Evolutionary conservation across 2,888 invertebrate genomes (phyloP).

Genomic region (Fragum whitleyi): DNA sequence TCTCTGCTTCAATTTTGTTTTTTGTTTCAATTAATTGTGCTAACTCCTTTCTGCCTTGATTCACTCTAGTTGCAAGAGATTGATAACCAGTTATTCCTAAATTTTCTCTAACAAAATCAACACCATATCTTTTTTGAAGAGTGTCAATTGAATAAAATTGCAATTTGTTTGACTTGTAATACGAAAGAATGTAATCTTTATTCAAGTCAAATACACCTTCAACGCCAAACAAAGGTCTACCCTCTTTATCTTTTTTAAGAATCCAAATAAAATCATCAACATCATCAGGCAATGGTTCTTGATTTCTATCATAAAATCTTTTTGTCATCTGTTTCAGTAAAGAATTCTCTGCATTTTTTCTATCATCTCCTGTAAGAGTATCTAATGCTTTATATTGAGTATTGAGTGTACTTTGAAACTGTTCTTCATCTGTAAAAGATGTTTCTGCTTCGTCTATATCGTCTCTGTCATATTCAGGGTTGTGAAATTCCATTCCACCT

Average conservation of each 20-base stretch:
- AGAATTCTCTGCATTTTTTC: conserved; percentile 21
- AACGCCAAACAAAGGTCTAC: conserved; percentile 40
- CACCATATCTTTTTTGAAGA: conserved; percentile 40
- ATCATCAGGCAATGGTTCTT: conserved; percentile 22
- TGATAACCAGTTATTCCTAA: conserved; percentile 41
- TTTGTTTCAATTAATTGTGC: conserved; percentile 17
- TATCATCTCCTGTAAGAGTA: conserved; percentile 36
- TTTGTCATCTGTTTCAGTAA: conserved; percentile 35
- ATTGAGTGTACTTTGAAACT: conserved; percentile 47
- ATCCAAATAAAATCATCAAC: background rate
- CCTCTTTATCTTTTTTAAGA: conserved; percentile 28
- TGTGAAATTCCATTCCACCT: conserved; percentile 46
- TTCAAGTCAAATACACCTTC: conserved; percentile 14
- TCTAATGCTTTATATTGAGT: conserved; percentile 38
- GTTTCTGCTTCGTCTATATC: conserved; percentile 32
- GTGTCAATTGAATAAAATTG: conserved; percentile 43
- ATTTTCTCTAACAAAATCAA: conserved; percentile 41
- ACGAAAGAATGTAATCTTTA: conserved; percentile 36
- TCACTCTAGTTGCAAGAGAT: conserved; percentile 27
- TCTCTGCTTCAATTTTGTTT: conserved; percentile 20
- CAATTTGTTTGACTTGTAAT: conserved; percentile 42
- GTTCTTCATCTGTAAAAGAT: conserved; percentile 41
- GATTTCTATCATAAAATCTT: conserved; percentile 49
- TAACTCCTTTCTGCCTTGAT: conserved; percentile 41
- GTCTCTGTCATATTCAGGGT: conserved; percentile 42